Conservation (phyloP, 1,140 invertebrate genomes). For the Sitobion miscanthi region DNA sequence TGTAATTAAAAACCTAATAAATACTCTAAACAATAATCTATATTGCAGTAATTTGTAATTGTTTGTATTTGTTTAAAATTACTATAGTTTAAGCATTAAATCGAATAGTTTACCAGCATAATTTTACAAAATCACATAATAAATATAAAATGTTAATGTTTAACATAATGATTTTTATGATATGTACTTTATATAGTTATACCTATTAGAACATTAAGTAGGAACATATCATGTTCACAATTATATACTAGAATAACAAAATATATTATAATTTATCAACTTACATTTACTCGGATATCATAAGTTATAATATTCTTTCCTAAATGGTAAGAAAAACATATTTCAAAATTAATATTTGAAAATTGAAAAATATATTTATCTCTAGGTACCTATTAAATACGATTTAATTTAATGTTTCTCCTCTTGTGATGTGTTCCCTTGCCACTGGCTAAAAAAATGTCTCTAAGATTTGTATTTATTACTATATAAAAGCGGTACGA, state of each 20-base stretch:
- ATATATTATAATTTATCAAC: not conserved
- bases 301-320: not conserved
- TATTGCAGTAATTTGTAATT: not conserved
- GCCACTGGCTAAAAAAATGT: not conserved
- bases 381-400: constrained; percentile 26
- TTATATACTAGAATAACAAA: not conserved
- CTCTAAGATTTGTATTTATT: constrained; percentile 24
- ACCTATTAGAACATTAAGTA: not conserved
- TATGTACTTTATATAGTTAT: not conserved
- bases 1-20: not conserved
- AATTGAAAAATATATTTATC: constrained; percentile 34
- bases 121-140: not conserved
- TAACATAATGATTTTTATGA: no score
- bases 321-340: not conserved
- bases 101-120: not conserved
- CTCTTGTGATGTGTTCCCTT: not conserved
- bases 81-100: not conserved
- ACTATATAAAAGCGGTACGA: not conserved
- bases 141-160: not conserved
- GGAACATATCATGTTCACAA: not conserved
- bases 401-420: not conserved
- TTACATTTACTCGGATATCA: not conserved
- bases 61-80: not conserved
- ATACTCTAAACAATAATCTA: not conserved
- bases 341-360: constrained; percentile 32